These are phyloP conservation scores for Patella caerulea DNA, from an alignment of 2,888 invertebrate species.

Conservation along the genomic window DNA sequence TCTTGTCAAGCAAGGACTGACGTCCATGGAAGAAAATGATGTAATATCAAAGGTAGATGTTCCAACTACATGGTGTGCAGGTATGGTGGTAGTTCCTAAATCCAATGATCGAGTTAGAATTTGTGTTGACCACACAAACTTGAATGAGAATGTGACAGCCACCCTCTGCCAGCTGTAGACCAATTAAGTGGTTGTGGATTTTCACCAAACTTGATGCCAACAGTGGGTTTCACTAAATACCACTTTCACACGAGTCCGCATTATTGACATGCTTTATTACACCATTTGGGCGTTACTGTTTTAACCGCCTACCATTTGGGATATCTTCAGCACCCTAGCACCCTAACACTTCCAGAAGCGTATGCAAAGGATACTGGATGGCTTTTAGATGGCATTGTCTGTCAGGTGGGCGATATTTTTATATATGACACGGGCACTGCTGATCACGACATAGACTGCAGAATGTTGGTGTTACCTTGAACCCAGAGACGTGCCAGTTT, in stretches of 20 bases:
- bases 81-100: no score
- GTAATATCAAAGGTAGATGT: no score
- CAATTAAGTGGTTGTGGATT: constrained; percentile 21
- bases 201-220: constrained; percentile 40
- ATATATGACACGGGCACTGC: not conserved
- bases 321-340: constrained; percentile 70
- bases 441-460: not conserved
- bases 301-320: constrained; percentile 47
- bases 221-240: constrained; percentile 34
- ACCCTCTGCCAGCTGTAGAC: no score
- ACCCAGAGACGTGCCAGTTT: no score
- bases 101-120: not conserved
- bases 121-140: no score
- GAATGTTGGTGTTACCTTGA: no score
- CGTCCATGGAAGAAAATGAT: no score
- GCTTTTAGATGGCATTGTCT: constrained; percentile 25
- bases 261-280: constrained; percentile 54
- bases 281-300: constrained; percentile 48
- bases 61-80: no score
- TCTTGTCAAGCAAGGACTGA: no score
- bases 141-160: no score
- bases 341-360: constrained; percentile 70
- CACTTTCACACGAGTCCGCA: constrained; percentile 28
- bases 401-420: constrained; percentile 33
- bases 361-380: constrained; percentile 53